These are phyloP conservation scores for Archegozetes longisetosus DNA, from an alignment of 1,140 invertebrate genomes.

Conservation along the genomic window DNA sequence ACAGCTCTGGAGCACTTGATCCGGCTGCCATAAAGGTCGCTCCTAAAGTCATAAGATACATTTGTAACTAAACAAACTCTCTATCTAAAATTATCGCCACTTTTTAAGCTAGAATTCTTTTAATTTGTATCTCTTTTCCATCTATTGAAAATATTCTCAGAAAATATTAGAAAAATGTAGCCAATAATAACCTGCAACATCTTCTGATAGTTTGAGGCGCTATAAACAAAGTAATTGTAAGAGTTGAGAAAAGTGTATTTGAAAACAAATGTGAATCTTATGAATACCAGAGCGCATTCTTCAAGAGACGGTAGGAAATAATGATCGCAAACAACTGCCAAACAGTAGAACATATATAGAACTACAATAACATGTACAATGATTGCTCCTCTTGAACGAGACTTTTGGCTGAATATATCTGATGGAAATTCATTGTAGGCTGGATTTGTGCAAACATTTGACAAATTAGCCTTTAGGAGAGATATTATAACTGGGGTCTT, in stretches of 20 bases:
- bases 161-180: neutral
- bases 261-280: neutral
- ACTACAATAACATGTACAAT: constrained; percentile 29
- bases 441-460: constrained; percentile 4
- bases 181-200: constrained; percentile 24
- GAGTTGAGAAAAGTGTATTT: neutral
- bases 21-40: constrained; percentile 28
- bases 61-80: too few relatives aligned
- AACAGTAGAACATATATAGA: constrained; percentile 31
- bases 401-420: constrained; percentile 25
- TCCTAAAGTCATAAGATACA: neutral
- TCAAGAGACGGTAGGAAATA: constrained; percentile 27
- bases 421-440: constrained; percentile 25
- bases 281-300: constrained; percentile 23
- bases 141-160: neutral
- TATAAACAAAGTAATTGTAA: too few relatives aligned
- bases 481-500: neutral
- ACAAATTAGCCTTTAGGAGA: neutral
- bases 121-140: neutral
- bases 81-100: too few relatives aligned
- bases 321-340: constrained; percentile 28
- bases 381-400: constrained; percentile 27
- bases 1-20: constrained; percentile 27
- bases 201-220: constrained; percentile 25
- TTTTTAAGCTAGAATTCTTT: too few relatives aligned